Percentiles rank a stretch among this genome's conserved stretches.
Conservation (phyloP, 2,113 vertebrate genomes). For the Edolisoma coerulescens region DNA sequence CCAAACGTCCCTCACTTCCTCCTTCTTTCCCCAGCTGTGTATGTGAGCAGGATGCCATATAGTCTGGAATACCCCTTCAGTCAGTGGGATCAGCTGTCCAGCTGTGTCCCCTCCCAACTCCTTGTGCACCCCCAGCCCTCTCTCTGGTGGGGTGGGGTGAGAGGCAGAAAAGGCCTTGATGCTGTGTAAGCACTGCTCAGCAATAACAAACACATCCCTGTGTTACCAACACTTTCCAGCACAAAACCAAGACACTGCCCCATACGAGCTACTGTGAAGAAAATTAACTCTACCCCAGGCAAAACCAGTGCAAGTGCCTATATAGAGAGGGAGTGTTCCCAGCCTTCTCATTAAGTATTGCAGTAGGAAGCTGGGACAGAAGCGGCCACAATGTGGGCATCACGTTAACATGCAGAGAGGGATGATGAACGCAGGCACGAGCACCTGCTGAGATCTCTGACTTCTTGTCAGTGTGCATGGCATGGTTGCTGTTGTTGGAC, state of each 20-base stretch:
- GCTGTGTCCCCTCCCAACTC: background rate
- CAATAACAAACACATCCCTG: background rate
- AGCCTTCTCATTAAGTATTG: background rate
- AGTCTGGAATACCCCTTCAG: background rate
- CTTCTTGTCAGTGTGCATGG: background rate
- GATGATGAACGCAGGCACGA: background rate
- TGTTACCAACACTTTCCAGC: background rate
- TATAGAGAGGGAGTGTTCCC: background rate
- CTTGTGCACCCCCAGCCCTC: background rate
- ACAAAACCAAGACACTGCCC: background rate
- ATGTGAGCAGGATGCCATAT: background rate
- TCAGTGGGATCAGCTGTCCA: background rate
- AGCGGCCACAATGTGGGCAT: background rate
- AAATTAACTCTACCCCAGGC: background rate
- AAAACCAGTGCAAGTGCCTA: background rate
- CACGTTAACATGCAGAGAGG: fast-evolving
- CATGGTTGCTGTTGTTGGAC: background rate
- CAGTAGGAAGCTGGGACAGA: background rate
- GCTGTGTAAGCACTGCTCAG: background rate
- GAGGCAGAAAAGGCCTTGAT: background rate
- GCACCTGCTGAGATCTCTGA: background rate
- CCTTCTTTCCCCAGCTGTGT: background rate
- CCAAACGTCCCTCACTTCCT: fast-evolving
- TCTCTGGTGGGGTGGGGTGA: background rate
- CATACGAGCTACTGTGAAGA: background rate